Evolutionary conservation across 2,888 invertebrate species (phyloP), one percentile per base, ranked within the genome.

Genomic region (Brenthis ino): DNA sequence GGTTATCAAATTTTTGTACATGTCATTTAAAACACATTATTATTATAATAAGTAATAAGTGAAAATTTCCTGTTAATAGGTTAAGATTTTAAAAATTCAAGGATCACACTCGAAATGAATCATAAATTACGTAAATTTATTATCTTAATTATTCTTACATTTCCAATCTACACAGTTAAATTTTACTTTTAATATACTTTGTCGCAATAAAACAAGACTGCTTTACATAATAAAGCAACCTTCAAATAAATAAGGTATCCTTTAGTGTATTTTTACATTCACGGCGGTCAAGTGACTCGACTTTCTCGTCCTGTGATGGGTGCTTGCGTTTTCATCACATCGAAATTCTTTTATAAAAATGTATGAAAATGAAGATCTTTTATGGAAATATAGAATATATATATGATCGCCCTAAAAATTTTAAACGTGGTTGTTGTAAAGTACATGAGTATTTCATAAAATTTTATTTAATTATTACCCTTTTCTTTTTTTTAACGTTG

Each of bases 251-350:
- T 67, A 68, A 66, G 63, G 61, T 58, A 67, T 63, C 61, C 65
- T 64, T 67, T 69, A 24, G 68, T 43, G 37, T 67, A 65, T 73
- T 78, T 77, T 69, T 80, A 78, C 77, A 82, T 83, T 81, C 77
- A 77, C 73, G 82, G 80, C 76, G 57, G 77, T 80, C 80, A 78
- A 77, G 76, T 82, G 78, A 74, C 75, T 80, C 77, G 73, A 85
- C 86, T 88, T 86, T 89, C 87, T 85, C 85, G 82, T 54, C 33
- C 57, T 75, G 78, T 76, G 82, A 82, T 81, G 83, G 80, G 81
- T 82, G 82, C 82, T 82, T 82, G 77, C 76, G 79, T 85, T 85
- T 87, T 87, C 87, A 82, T 81, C 71, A 72, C 63, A 50, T 72
- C 79, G 71, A 69, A 65, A 85, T 85, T 85, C 86, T 43, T 43